Conservation (phyloP, 2,113 vertebrate species). For the Ifrita kowaldi region DNA sequence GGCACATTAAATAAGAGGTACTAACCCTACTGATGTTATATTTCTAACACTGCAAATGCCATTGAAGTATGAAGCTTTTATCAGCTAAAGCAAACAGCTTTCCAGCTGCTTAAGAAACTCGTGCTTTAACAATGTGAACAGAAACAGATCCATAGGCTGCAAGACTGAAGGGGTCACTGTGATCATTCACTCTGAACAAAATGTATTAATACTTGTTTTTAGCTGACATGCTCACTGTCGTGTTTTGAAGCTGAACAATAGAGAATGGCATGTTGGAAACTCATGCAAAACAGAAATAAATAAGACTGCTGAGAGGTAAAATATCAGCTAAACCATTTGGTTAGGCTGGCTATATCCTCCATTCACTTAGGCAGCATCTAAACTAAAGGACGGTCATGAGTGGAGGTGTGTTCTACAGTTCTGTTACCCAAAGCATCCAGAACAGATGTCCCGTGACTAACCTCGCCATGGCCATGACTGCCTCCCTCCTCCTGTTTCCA, state of each 20-base stretch:
- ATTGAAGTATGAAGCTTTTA: neutral
- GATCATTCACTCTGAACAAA: neutral
- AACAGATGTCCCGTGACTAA: neutral
- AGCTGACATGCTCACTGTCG: neutral
- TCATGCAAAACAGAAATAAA: neutral
- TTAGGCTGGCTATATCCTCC: neutral
- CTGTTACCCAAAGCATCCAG: neutral
- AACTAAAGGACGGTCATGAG: neutral
- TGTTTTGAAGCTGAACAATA: neutral
- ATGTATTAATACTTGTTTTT: neutral
- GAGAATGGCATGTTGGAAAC: neutral
- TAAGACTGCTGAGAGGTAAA: neutral
- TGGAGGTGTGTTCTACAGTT: neutral
- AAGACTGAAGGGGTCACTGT: neutral
- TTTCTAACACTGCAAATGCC: neutral
- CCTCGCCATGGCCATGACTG: neutral
- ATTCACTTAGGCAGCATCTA: neutral
- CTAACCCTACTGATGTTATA: neutral
- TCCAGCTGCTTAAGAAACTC: neutral
- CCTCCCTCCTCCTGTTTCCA: neutral
- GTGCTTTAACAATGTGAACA: neutral
- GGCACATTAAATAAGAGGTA: neutral
- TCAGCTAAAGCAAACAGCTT: slow-evolving; percentile 2
- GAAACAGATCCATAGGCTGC: neutral
- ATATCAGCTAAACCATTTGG: neutral